phyloP scores from a whole-genome alignment of 2,888 invertebrate genomes.

The Gastrophysa polygoni region DNA sequence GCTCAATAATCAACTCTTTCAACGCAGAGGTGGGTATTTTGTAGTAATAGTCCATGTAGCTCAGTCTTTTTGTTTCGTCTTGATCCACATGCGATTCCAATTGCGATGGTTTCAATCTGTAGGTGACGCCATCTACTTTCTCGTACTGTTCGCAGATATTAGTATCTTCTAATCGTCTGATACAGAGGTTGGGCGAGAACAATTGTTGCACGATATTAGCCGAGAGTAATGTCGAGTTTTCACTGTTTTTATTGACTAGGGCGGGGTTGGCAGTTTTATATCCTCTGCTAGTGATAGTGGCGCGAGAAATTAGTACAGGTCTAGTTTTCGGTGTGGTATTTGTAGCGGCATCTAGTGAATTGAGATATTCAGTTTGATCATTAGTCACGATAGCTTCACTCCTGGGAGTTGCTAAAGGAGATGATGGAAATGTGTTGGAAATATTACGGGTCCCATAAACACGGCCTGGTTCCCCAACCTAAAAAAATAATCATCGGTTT shows the following conservation, averaged over 20 bases:
- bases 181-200: not conserved
- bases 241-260: no score
- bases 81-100: not conserved
- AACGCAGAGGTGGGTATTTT: conserved; percentile 4
- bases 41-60: conserved; percentile 1
- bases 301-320: not conserved
- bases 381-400: no score
- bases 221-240: not conserved
- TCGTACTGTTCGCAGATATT: not conserved
- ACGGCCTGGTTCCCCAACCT: no score
- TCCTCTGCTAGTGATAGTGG: not conserved
- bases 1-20: conserved; percentile 6
- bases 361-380: not conserved
- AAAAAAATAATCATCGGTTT: no score
- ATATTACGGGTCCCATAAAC: no score
- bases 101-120: not conserved
- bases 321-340: not conserved
- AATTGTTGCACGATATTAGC: not conserved
- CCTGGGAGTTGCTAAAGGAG: no score
- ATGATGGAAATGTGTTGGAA: no score
- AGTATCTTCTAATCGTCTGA: not conserved
- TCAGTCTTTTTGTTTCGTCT: not conserved
- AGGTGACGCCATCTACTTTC: not conserved
- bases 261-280: not conserved
- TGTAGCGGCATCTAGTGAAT: not conserved